Evolutionary conservation across 2,888 invertebrate genomes (phyloP).

Genomic region (Zonitis immaculata): DNA sequence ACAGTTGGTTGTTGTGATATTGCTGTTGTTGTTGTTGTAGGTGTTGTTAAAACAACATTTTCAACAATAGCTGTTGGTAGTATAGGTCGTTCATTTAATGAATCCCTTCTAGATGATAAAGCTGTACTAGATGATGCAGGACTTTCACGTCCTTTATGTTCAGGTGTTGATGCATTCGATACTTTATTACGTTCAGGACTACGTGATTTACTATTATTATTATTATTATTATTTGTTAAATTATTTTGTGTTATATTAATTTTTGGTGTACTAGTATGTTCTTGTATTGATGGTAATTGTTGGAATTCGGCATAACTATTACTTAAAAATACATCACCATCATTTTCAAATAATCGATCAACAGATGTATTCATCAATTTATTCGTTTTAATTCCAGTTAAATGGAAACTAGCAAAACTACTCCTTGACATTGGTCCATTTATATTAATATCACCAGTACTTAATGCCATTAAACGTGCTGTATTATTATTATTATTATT

Average conservation of each 20-base stretch:
- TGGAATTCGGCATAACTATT: slow-evolving; percentile 65
- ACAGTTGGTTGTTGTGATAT: slow-evolving; percentile 4
- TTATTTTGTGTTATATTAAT: slow-evolving; percentile 12
- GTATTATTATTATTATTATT: slow-evolving; percentile 40
- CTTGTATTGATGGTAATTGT: slow-evolving; percentile 58
- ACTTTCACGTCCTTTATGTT: slow-evolving; percentile 63
- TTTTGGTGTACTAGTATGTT: slow-evolving; percentile 49
- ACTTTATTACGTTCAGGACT: slow-evolving; percentile 53
- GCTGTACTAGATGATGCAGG: slow-evolving; percentile 64
- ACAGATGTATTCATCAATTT: slow-evolving; percentile 88
- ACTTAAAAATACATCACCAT: slow-evolving; percentile 66
- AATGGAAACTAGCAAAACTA: slow-evolving; percentile 83
- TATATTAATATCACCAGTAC: slow-evolving; percentile 61
- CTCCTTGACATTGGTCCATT: slow-evolving; percentile 69
- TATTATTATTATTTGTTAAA: slow-evolving; percentile 25
- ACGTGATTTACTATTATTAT: slow-evolving; percentile 48
- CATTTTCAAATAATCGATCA: slow-evolving; percentile 80
- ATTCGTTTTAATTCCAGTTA: slow-evolving; percentile 71
- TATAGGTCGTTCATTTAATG: slow-evolving; percentile 54
- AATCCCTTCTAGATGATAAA: slow-evolving; percentile 63
- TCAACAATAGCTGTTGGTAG: slow-evolving; percentile 26
- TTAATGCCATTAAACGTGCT: slow-evolving; percentile 63
- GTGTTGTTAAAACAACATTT: slow-evolving; percentile 1
- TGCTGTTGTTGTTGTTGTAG: slow-evolving; percentile 1
- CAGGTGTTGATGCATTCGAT: slow-evolving; percentile 63